Percentiles rank a stretch among this genome's conserved stretches.
Conservation (phyloP, 2,113 vertebrate species). For the Burhinus oedicnemus region DNA sequence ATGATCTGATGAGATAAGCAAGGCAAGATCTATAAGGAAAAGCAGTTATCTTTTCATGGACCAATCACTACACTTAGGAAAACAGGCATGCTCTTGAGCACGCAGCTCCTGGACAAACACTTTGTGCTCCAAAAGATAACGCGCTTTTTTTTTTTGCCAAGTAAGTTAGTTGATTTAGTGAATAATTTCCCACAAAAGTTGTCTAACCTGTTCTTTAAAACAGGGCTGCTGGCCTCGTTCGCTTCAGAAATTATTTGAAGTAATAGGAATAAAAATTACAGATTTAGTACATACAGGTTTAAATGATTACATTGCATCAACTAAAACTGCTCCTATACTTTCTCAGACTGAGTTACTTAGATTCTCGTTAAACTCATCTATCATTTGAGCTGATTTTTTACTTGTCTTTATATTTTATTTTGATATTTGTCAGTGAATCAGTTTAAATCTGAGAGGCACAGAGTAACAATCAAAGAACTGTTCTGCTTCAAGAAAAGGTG, state of each 20-base stretch:
- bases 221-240: not conserved
- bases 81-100: not conserved
- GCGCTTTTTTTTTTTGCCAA: fast-evolving
- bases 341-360: not conserved
- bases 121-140: not conserved
- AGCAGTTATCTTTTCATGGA: not conserved
- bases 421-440: not conserved
- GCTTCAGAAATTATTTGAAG: not conserved
- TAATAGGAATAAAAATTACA: not conserved
- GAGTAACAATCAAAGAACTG: not conserved
- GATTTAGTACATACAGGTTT: not conserved
- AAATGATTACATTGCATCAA: not conserved
- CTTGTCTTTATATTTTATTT: not conserved
- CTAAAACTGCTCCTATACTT: not conserved
- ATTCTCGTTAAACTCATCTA: not conserved
- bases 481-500: not conserved
- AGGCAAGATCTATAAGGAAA: not conserved
- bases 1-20: not conserved
- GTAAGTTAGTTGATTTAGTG: not conserved
- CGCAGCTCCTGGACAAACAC: not conserved
- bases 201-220: not conserved
- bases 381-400: not conserved
- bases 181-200: not conserved
- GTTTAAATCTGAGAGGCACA: not conserved
- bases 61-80: not conserved